Percentiles rank a stretch among this genome's conserved stretches.
phyloP scores from a whole-genome alignment of 2,888 invertebrate species.

The Colostygia pectinataria region DNA sequence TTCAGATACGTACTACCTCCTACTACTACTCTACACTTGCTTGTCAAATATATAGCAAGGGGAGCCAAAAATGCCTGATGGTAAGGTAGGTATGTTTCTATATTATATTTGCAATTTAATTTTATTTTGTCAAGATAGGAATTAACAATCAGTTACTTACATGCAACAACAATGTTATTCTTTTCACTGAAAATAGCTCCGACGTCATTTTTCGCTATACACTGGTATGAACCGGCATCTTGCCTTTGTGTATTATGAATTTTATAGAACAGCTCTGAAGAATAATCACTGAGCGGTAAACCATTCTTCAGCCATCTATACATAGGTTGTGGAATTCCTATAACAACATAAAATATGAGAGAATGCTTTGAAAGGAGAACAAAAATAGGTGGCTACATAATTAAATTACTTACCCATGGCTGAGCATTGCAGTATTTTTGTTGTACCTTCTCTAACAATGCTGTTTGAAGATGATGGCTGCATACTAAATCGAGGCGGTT shows the following conservation, averaged over 20 bases:
- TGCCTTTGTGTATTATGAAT: constrained; percentile 90
- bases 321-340: constrained; percentile 95
- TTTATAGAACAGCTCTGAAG: constrained; percentile 91
- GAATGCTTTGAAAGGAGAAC: background rate
- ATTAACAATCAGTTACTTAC: constrained; percentile 86
- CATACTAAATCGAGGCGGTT: constrained; percentile 94
- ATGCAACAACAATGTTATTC: constrained; percentile 94
- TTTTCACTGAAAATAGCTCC: constrained; percentile 97
- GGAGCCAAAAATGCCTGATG: too few relatives aligned
- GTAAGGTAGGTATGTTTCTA: too few relatives aligned
- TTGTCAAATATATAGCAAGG: too few relatives aligned
- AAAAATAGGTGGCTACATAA: constrained; percentile 11
- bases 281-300: constrained; percentile 89
- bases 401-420: constrained; percentile 88
- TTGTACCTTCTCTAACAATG: constrained; percentile 93
- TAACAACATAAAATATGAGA: constrained; percentile 40
- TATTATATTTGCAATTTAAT: too few relatives aligned
- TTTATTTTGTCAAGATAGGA: too few relatives aligned
- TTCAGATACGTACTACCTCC: too few relatives aligned
- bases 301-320: constrained; percentile 97
- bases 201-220: constrained; percentile 94
- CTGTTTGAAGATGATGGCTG: constrained; percentile 93
- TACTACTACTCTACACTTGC: too few relatives aligned
- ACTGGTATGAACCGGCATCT: constrained; percentile 96
- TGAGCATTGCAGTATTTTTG: constrained; percentile 96